phyloP scores from a whole-genome alignment of 2,113 vertebrate genomes.

The Scortum barcoo region DNA sequence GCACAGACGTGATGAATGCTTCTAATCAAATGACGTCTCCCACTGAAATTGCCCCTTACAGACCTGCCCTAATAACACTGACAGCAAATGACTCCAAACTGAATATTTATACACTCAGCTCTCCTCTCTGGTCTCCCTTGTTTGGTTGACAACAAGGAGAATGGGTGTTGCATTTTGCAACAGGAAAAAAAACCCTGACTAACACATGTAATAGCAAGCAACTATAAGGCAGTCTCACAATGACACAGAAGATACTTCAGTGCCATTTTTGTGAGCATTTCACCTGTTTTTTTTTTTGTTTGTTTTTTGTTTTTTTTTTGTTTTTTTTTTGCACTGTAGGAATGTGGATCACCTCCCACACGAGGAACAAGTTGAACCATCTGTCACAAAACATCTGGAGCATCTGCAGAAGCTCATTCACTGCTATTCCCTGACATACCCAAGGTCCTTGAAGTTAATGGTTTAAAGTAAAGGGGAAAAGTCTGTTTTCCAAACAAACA shows the following conservation, averaged over 20 bases:
- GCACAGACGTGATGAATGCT: conserved; percentile 76
- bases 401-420: conserved; percentile 45
- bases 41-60: conserved; percentile 63
- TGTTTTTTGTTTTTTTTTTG: no score
- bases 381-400: conserved; percentile 58
- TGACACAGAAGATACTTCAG: neutral
- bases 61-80: conserved; percentile 70
- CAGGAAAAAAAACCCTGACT: neutral
- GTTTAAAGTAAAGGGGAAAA: neutral
- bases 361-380: conserved; percentile 48
- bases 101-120: conserved; percentile 65
- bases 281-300: conserved; percentile 31
- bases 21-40: conserved; percentile 79
- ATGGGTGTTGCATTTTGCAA: neutral
- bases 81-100: conserved; percentile 72
- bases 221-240: neutral
- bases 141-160: conserved; percentile 27
- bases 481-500: neutral
- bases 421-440: neutral
- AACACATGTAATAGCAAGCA: neutral
- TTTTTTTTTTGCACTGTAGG: no score
- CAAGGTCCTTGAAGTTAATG: conserved; percentile 28
- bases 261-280: conserved; percentile 5
- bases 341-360: conserved; percentile 38
- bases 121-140: conserved; percentile 17